These are phyloP conservation scores for Zaprionus obscuricornis DNA, from an alignment of 2,888 invertebrate species.

Conservation along the genomic window DNA sequence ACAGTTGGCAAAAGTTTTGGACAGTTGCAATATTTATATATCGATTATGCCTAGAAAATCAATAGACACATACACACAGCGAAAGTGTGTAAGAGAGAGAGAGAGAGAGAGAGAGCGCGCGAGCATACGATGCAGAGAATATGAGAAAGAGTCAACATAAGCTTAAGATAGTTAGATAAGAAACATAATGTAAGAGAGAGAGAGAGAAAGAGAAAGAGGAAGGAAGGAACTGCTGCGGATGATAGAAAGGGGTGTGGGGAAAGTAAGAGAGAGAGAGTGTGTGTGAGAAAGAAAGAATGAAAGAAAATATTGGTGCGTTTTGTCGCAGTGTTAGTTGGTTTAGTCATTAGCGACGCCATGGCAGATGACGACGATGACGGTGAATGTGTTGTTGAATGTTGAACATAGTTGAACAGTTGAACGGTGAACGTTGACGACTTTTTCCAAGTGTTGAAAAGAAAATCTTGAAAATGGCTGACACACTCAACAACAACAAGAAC, in stretches of 20 bases:
- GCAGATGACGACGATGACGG: slow-evolving; percentile 12
- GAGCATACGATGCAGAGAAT: neutral
- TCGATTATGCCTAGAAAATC: slow-evolving; percentile 65
- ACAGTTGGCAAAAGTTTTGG: slow-evolving; percentile 57
- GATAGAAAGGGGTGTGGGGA: too few species aligned
- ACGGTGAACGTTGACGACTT: slow-evolving; percentile 22
- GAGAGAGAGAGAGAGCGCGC: neutral
- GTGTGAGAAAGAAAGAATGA: neutral
- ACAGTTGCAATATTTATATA: slow-evolving; percentile 61
- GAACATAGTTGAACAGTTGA: neutral
- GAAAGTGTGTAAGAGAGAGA: neutral
- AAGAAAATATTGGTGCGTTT: slow-evolving; percentile 1
- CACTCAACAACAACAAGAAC: slow-evolving; percentile 11
- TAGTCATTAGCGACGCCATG: slow-evolving; percentile 54
- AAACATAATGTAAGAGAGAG: neutral
- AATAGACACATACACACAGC: slow-evolving; percentile 49
- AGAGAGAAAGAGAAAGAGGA: neutral
- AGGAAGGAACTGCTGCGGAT: too few species aligned
- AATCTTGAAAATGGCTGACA: slow-evolving; percentile 42
- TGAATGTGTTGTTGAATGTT: slow-evolving; percentile 4
- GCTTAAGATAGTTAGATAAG: neutral
- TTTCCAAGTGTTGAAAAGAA: slow-evolving; percentile 39
- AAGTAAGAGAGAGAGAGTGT: neutral
- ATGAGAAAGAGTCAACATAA: too few species aligned
- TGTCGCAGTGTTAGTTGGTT: slow-evolving; percentile 9